phyloP scores from a whole-genome alignment of 2,888 invertebrate genomes.

The Erpobdella octoculata region DNA sequence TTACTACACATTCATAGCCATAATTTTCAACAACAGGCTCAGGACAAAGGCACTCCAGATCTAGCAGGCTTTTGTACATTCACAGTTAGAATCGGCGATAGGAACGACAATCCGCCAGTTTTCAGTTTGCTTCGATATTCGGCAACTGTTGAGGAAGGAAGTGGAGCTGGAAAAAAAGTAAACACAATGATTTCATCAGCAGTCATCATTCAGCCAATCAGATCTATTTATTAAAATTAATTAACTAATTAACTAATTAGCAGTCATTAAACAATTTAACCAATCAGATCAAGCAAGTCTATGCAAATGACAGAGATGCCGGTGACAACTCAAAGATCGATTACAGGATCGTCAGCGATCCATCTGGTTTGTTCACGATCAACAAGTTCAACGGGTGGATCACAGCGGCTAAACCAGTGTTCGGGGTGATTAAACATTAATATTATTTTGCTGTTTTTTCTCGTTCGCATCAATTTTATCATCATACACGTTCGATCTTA shows the following conservation, averaged over 20 bases:
- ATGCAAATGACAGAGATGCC: slow-evolving; percentile 91
- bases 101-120: slow-evolving; percentile 48
- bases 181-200: too few relatives aligned
- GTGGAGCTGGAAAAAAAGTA: slow-evolving; percentile 39
- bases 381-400: slow-evolving; percentile 96
- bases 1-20: background rate
- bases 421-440: slow-evolving; percentile 38
- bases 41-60: slow-evolving; percentile 92
- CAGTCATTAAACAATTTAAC: background rate
- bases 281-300: slow-evolving; percentile 57
- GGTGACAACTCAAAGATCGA: slow-evolving; percentile 72
- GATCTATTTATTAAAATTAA: background rate
- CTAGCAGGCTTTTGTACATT: slow-evolving; percentile 64
- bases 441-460: too few relatives aligned
- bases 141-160: slow-evolving; percentile 44
- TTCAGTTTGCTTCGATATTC: slow-evolving; percentile 46
- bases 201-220: background rate
- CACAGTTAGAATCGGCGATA: slow-evolving; percentile 45
- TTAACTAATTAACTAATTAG: background rate
- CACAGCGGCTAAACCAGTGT: slow-evolving; percentile 78
- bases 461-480: too few relatives aligned
- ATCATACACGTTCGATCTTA: background rate
- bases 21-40: slow-evolving; percentile 58
- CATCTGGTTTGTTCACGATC: slow-evolving; percentile 83
- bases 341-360: slow-evolving; percentile 60